Conservation (phyloP, 2,797 vertebrate genomes). For the Hipposideros larvatus region DNA sequence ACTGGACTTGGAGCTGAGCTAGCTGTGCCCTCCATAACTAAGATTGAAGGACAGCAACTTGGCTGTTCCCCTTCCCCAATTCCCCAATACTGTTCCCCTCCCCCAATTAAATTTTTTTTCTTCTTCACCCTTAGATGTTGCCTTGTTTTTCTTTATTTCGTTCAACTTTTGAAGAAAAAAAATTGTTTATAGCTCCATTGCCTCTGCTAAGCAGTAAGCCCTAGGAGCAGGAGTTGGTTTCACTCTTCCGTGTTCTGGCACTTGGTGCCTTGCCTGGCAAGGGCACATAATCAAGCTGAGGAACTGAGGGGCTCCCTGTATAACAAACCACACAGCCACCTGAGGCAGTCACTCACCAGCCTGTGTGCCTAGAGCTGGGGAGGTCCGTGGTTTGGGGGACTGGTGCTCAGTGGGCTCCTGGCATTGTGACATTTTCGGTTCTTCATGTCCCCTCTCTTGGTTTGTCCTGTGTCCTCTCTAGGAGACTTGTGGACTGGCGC, state of each 20-base stretch:
- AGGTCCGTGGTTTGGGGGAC: background rate
- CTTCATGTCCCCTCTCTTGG: background rate
- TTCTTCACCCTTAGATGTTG: background rate
- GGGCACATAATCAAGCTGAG: background rate
- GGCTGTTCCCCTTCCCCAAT: too few species aligned
- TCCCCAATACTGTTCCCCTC: too few species aligned
- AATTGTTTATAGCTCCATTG: background rate
- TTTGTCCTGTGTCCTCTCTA: conserved; percentile 72
- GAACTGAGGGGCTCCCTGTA: background rate
- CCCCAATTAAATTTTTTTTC: too few species aligned
- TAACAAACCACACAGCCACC: background rate
- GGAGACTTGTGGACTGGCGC: background rate
- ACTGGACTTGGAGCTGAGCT: too few species aligned
- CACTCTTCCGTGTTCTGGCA: background rate
- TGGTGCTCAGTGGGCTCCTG: background rate
- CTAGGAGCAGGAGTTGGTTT: background rate
- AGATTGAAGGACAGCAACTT: too few species aligned
- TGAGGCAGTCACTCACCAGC: background rate
- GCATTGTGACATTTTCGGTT: background rate
- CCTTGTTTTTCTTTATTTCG: conserved; percentile 1
- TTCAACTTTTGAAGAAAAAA: background rate
- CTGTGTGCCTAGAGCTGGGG: background rate
- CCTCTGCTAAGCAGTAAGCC: background rate
- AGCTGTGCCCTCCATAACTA: too few species aligned
- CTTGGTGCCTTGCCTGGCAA: background rate